Evolutionary conservation across 2,888 invertebrate species (phyloP).

Genomic region (Cephus sareptanus): DNA sequence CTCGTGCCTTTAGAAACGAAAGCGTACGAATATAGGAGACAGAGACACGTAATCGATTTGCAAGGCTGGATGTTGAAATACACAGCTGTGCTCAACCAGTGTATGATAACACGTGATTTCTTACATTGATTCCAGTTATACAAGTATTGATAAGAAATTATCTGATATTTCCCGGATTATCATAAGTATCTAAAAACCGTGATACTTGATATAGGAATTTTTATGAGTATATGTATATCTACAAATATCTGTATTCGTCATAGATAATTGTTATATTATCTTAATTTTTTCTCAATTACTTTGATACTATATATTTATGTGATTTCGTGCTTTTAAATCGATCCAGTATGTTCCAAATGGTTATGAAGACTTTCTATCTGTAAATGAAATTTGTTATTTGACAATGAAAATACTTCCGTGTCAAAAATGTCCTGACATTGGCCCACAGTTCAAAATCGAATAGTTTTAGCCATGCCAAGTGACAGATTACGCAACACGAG

Average conservation of each 20-base stretch:
- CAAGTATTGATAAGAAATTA: neutral
- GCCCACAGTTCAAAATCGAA: slow-evolving; percentile 47
- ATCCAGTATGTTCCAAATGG: neutral
- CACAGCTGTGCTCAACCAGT: neutral
- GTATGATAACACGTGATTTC: neutral
- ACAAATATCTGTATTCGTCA: neutral
- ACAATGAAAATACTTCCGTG: neutral
- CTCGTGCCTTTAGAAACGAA: neutral
- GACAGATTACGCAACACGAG: slow-evolving; percentile 26
- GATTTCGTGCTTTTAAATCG: neutral
- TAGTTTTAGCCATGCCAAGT: slow-evolving; percentile 10
- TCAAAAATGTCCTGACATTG: slow-evolving; percentile 41
- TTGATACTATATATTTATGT: neutral
- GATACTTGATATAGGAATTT: neutral
- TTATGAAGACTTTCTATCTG: neutral
- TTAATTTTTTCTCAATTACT: neutral
- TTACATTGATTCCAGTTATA: neutral
- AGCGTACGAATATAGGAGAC: neutral
- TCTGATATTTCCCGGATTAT: neutral
- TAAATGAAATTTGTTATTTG: neutral
- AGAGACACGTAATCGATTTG: slow-evolving; percentile 4
- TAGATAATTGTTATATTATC: neutral
- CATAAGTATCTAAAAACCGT: neutral
- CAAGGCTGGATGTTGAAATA: neutral
- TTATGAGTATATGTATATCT: neutral